phyloP scores from a whole-genome alignment of 2,113 vertebrate species.

The Boulengeromyrus knoepffleri region DNA sequence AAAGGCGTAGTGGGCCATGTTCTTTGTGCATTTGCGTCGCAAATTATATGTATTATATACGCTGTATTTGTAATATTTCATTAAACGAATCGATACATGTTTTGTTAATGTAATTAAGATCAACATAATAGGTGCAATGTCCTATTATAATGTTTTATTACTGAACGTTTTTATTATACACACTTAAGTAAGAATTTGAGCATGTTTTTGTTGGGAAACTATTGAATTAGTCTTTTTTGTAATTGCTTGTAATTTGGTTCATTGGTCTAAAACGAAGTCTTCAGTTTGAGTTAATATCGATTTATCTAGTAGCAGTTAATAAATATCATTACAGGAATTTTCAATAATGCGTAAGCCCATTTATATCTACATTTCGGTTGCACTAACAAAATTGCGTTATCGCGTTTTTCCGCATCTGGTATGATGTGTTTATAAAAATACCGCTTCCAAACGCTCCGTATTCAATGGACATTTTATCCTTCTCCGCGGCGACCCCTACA shows the following conservation, averaged over 20 bases:
- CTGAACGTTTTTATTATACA: background rate
- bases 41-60: background rate
- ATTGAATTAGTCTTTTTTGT: background rate
- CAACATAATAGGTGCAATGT: background rate
- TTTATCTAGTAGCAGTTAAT: background rate
- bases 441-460: background rate
- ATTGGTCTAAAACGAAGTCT: background rate
- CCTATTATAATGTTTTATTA: background rate
- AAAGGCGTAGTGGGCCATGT: background rate
- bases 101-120: background rate
- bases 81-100: background rate
- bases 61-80: background rate
- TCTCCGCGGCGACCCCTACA: constrained; percentile 17
- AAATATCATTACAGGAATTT: background rate
- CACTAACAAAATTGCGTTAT: background rate
- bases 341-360: background rate
- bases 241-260: background rate
- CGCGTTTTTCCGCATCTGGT: background rate
- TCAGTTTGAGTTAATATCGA: background rate
- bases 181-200: background rate
- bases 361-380: background rate
- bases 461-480: background rate
- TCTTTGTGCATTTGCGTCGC: background rate
- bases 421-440: background rate
- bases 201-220: background rate